Conservation (phyloP, 2,888 invertebrate genomes). For the Cephus sareptanus region DNA sequence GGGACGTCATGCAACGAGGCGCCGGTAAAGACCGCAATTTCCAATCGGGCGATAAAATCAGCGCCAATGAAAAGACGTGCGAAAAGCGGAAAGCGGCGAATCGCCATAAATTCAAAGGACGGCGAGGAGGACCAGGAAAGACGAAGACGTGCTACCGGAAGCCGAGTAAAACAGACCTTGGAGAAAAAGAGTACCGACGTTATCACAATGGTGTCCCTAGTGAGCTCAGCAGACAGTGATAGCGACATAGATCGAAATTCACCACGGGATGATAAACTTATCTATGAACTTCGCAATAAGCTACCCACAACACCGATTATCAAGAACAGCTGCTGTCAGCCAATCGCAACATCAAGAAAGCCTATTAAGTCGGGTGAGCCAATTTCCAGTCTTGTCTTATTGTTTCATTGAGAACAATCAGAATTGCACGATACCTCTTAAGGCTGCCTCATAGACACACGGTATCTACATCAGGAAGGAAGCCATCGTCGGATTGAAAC, state of each 20-base stretch:
- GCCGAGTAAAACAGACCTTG: conserved; percentile 23
- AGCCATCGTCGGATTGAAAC: background rate
- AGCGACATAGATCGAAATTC: conserved; percentile 65
- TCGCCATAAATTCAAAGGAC: conserved; percentile 32
- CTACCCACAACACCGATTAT: conserved; percentile 61
- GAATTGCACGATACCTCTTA: background rate
- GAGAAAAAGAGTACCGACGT: conserved; percentile 57
- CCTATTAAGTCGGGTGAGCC: conserved; percentile 57
- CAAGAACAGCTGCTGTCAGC: conserved; percentile 38
- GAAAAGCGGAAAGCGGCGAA: conserved; percentile 50
- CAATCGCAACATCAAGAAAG: conserved; percentile 37
- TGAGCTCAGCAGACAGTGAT: conserved; percentile 76
- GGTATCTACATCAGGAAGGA: background rate
- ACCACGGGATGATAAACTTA: conserved; percentile 56
- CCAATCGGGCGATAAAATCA: conserved; percentile 50
- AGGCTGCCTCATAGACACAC: background rate
- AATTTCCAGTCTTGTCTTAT: background rate
- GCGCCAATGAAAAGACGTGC: conserved; percentile 53
- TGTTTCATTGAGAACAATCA: background rate
- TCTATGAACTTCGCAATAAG: conserved; percentile 57
- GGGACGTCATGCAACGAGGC: conserved; percentile 17
- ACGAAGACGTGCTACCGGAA: conserved; percentile 15
- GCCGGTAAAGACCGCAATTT: conserved; percentile 24
- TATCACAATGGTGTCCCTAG: conserved; percentile 76
- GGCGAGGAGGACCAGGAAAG: conserved; percentile 28